Base-by-base conservation (phyloP, 2,113 vertebrate species). In the Ailurus styani region DNA sequence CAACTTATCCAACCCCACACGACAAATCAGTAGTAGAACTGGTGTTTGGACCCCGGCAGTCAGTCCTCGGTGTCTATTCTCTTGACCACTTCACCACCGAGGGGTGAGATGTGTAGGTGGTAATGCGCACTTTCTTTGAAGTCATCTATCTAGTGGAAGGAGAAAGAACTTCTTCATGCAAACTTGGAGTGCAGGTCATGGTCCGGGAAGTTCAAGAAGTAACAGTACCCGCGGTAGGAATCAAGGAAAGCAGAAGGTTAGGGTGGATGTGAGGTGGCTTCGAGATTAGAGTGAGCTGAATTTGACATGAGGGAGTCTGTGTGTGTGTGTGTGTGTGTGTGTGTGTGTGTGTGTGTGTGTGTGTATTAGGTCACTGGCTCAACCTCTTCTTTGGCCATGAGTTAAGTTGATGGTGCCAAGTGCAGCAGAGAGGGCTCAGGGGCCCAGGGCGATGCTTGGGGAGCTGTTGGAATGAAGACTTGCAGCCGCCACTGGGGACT, bases 401-500 rank as follows among this genome's bases (percentile, higher is more conserved):
- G 7, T 10, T 52, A 17, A 62, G 42, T 3, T 0, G 5, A 18
- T 2, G 23, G 50, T 81, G 79, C 93, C 62, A 86, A 12, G 37
- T 31, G 17, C 34, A 45, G 40, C 25, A 27, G 2, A 20, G 23
- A 62, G 72, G 27, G 5, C 13, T 64, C 0, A 0, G 20, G 40
- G 3, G 7, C 21, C 31, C 23, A 40, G 42, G n/a, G 7, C 27
- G 6, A 9, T 12, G 23, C 9, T 37, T 60, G 8, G 47, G 23
- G 4, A 73, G 9, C 21, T 52, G 15, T 14, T 57, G 40, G 50
- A 12, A 23, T 78, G 42, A 42, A 86, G 34, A 57, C 18, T 31
- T 3, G 1, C 18, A 18, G 75, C 2, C 2, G 17, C 8, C 7
- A 1, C 25, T 9, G 17, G 8, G 27, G 4, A 37, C 2, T 2